Evolutionary conservation across 1,140 invertebrate species (phyloP).

Genomic region (Berghia stephanieae): DNA sequence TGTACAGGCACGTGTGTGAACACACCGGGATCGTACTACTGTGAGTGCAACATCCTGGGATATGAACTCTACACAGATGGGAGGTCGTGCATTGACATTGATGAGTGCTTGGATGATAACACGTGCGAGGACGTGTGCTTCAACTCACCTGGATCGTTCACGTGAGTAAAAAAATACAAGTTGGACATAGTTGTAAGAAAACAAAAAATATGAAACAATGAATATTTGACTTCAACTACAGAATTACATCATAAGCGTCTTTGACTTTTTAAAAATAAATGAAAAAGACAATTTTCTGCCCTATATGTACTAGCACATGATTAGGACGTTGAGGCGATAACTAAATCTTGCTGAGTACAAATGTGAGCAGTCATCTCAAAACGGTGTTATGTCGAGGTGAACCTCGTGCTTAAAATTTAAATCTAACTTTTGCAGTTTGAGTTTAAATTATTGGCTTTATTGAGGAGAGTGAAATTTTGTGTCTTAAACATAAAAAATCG

Average conservation of each 20-base stretch:
- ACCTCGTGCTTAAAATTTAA: too few relatives aligned
- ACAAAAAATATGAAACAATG: background rate
- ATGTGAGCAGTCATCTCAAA: too few relatives aligned
- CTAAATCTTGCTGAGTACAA: too few relatives aligned
- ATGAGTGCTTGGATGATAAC: slow-evolving; percentile 74
- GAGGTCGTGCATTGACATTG: slow-evolving; percentile 68
- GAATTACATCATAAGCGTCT: background rate
- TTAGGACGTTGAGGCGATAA: too few relatives aligned
- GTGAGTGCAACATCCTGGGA: slow-evolving; percentile 47
- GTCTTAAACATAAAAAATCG: too few relatives aligned
- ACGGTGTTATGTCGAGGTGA: too few relatives aligned
- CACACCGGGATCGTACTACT: slow-evolving; percentile 47
- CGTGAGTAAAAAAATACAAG: slow-evolving; percentile 49
- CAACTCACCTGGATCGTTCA: slow-evolving; percentile 48
- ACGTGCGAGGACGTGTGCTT: slow-evolving; percentile 61
- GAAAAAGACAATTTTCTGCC: too few relatives aligned
- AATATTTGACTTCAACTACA: background rate
- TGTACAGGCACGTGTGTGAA: slow-evolving; percentile 55
- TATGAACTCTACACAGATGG: slow-evolving; percentile 33
- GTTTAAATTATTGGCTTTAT: too few relatives aligned
- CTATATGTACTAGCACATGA: too few relatives aligned
- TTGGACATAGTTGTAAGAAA: slow-evolving; percentile 66
- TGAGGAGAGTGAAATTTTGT: too few relatives aligned
- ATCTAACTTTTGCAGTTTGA: too few relatives aligned
- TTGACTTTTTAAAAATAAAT: background rate